A percentile compares a stretch with the other conserved stretches of the same genome.
Evolutionary conservation across 2,888 invertebrate species (phyloP).

Genomic region (Epirrita christyi): DNA sequence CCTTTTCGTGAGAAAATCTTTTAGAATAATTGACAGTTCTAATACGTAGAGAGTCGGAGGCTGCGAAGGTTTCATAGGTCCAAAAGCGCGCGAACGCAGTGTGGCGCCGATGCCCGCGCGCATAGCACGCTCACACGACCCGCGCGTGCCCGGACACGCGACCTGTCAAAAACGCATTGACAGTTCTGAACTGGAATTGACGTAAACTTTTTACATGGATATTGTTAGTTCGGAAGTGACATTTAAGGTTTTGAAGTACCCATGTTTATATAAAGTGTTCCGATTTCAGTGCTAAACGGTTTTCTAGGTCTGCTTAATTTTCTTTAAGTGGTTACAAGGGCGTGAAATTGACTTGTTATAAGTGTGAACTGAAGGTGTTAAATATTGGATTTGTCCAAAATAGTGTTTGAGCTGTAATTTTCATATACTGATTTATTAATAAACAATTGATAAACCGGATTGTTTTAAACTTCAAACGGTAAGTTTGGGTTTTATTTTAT

Average conservation of each 20-base stretch:
- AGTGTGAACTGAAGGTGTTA: constrained; percentile 76
- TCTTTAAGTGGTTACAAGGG: constrained; percentile 75
- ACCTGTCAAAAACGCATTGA: constrained; percentile 66
- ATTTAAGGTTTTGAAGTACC: constrained; percentile 38
- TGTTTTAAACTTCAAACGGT: constrained; percentile 27
- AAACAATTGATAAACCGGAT: constrained; percentile 33
- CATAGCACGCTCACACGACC: constrained; percentile 77
- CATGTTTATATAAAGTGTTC: constrained; percentile 62
- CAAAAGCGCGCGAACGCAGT: constrained; percentile 85
- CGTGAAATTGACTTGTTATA: constrained; percentile 71
- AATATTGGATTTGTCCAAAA: constrained; percentile 53
- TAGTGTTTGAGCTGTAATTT: constrained; percentile 45
- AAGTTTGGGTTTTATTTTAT: constrained; percentile 12
- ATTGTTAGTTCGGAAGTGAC: constrained; percentile 34
- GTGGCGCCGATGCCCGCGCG: constrained; percentile 79
- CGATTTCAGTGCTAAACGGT: constrained; percentile 74
- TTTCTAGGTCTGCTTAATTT: constrained; percentile 72
- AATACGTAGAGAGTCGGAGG: constrained; percentile 65
- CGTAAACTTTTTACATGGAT: constrained; percentile 41
- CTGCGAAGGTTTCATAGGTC: constrained; percentile 75
- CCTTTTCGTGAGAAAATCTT: constrained; percentile 78
- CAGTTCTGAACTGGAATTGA: constrained; percentile 66
- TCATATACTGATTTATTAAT: constrained; percentile 38
- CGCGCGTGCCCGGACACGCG: constrained; percentile 65
- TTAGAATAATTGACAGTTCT: constrained; percentile 65